Evolutionary conservation across 2,797 vertebrate genomes (phyloP), one percentile per base, ranked within the genome.

Genomic region (Manis pentadactyla): DNA sequence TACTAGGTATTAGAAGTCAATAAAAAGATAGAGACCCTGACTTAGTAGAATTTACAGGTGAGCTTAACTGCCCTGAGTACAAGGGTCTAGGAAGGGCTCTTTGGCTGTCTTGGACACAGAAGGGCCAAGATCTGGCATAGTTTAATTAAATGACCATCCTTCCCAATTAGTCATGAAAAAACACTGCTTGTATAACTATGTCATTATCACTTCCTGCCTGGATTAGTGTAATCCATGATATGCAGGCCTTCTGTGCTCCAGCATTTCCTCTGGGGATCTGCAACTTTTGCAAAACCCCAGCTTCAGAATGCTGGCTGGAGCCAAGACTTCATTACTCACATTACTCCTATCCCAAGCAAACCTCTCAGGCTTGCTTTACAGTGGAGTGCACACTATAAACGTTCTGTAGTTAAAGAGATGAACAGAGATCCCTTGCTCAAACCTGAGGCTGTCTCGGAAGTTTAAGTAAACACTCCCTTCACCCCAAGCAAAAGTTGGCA

Each of bases 141-240:
- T 79, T 88, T 86, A 86, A 71, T 87, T 71, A 84, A 91, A 86
- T 90, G 93, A 85, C 97, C 95, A 85, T 97, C 95, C 96, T 97
- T 97, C 95, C 96, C 97, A 98, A 94, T 97, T 95, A 97, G 75
- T 78, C 97, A 97, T 97, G 93, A 96, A 93, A 46, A 98, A 98
- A 97, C 97, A 97, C 49, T 79, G 57, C 84, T 93, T 88, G 78
- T 98, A 90, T 96, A 98, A 94, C 87, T 96, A 95, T 64, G 95
- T 88, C 95, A 96, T 97, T 97, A 98, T 97, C 97, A 96, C 96
- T 98, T 98, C 98, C 98, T 98, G 97, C 96, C 2, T 79, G 97
- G 97, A 98, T 98, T 98, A 97, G 94, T 93, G 96, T 96, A 97
- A 98, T 98, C 97, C 95, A 61, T 95, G 98, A 97, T 96, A 97